These are phyloP conservation scores for Bembecia ichneumoniformis DNA, from an alignment of 2,888 invertebrate species.

Conservation along the genomic window DNA sequence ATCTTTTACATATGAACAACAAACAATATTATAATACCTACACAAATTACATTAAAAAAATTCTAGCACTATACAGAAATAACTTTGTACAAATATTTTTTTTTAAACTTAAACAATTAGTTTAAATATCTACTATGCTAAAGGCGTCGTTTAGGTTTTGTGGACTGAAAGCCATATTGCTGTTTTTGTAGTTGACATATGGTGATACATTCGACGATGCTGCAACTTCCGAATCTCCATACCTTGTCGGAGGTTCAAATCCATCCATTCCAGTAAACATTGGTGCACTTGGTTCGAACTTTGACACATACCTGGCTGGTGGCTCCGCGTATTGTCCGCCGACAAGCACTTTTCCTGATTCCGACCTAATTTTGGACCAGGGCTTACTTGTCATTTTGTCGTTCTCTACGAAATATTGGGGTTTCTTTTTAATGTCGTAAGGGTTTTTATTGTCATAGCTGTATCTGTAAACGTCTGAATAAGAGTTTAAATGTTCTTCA, in stretches of 20 bases:
- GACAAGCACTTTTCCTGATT: constrained; percentile 25
- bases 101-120: too few species aligned
- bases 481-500: constrained; percentile 16
- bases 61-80: neutral
- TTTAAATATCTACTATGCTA: constrained; percentile 40
- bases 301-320: constrained; percentile 41
- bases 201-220: constrained; percentile 41
- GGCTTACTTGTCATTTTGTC: constrained; percentile 23
- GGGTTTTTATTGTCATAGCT: constrained; percentile 14
- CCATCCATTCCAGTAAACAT: constrained; percentile 26
- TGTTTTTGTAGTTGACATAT: constrained; percentile 57
- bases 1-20: neutral
- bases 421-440: constrained; percentile 18
- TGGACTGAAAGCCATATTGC: constrained; percentile 62
- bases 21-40: neutral
- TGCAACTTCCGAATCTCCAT: constrained; percentile 22
- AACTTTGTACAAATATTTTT: constrained; percentile 1
- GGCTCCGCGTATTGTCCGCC: constrained; percentile 62
- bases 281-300: constrained; percentile 26
- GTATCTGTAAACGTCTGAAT: constrained; percentile 23
- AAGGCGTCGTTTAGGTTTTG: constrained; percentile 65
- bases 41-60: neutral
- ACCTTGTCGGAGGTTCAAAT: constrained; percentile 20
- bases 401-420: constrained; percentile 16
- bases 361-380: constrained; percentile 16